Conservation (phyloP, 2,888 invertebrate genomes). For the Dimorphilus gyrociliatus region DNA sequence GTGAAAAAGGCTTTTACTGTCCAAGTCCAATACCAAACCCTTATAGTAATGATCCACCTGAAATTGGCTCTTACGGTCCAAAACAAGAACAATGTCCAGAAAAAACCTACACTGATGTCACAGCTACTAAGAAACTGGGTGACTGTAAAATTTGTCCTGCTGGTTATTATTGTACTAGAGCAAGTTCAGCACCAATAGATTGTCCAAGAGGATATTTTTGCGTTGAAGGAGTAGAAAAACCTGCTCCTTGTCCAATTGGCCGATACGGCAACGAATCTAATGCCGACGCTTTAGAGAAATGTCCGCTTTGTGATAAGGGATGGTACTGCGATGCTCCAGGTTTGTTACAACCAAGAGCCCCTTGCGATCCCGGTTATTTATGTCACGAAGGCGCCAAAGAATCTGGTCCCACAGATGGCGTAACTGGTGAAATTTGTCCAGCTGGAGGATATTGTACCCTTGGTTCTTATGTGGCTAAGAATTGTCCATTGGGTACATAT, state of each 20-base stretch:
- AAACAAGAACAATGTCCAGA: constrained; percentile 26
- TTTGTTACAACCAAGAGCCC: constrained; percentile 20
- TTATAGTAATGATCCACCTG: constrained; percentile 16
- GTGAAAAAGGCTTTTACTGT: constrained; percentile 28
- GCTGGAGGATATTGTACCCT: constrained; percentile 27
- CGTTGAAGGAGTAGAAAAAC: constrained; percentile 14
- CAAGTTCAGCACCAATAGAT: constrained; percentile 15
- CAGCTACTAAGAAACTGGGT: constrained; percentile 18
- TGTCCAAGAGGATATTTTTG: constrained; percentile 29
- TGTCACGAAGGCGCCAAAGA: constrained; percentile 25
- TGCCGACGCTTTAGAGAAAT: constrained; percentile 16
- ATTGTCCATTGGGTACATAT: constrained; percentile 32
- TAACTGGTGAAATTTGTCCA: constrained; percentile 25
- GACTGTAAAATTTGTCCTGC: constrained; percentile 21
- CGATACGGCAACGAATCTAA: constrained; percentile 24
- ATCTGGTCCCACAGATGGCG: constrained; percentile 24
- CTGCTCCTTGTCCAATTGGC: constrained; percentile 29
- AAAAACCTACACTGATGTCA: constrained; percentile 23
- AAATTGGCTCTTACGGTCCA: constrained; percentile 27
- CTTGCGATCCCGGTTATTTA: constrained; percentile 29
- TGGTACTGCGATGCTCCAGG: constrained; percentile 32
- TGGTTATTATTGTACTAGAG: constrained; percentile 26
- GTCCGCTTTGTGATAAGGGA: constrained; percentile 24
- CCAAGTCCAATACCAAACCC: constrained; percentile 24
- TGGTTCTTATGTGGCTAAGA: constrained; percentile 21